Base-by-base conservation (phyloP, 2,113 vertebrate genomes). In the Pangasianodon gigas region DNA sequence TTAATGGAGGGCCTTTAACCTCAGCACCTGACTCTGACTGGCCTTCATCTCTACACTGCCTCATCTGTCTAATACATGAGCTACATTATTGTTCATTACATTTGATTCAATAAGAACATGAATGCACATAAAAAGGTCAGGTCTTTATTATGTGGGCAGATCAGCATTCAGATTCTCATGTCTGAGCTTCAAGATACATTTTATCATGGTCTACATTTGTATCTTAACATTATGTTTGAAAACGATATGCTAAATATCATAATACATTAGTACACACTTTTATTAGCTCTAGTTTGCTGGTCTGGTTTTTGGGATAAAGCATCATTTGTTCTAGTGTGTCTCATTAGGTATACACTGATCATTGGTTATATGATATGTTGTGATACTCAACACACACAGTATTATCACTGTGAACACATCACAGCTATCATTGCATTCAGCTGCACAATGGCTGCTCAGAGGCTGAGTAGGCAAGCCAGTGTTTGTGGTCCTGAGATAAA, bases 1-100 rank as follows among this genome's bases (percentile, higher is more conserved):
- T 89, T 88, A 89, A 91, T 87, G 58, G 77, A 86, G 19, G 51
- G 44, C 77, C 88, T 87, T 86, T 90, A 58, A 74, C 83, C 91
- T 91, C 84, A 62, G 14, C 56, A 44, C 75, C 74, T 7, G 62
- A 69, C 52, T 85, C 52, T 82, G 62, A 62, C 82, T 41, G 60
- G 77, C 62, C 32, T 44, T 87, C 60, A 10, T 80, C 82, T 21
- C n/a, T 77, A 52, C 19, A 11, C 79, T 65, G 74, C n/a, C 71
- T 86, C 29, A 24, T 65, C 21, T 11, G 58, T 41, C 41, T 37
- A 26, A 67, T n/a, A 51, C 41, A 71, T 21, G 48, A 71, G 13
- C 32, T 83, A n/a, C 7, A 75, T 84, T 84, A 65, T 79, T 62
- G 74, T 80, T 80, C n/a, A 89, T 89, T 86, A 85, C 3, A 19